phyloP scores from a whole-genome alignment of 1,140 invertebrate species.

The Papilio aristodemus region DNA sequence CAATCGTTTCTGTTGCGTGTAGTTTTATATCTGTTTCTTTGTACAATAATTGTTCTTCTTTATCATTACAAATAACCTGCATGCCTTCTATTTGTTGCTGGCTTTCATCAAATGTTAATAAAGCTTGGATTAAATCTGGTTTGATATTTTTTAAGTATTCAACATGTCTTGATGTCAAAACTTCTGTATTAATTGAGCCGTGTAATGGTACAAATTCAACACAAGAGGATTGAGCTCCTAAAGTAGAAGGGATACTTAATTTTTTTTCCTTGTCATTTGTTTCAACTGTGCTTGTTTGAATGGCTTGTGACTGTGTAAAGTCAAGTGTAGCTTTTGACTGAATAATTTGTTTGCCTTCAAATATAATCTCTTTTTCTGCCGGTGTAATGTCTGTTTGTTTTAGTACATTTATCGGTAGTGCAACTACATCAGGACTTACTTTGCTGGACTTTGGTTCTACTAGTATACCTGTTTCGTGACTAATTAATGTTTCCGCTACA shows the following conservation, averaged over 20 bases:
- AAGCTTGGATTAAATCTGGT: slow-evolving; percentile 42
- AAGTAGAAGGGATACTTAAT: slow-evolving; percentile 37
- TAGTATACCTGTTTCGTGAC: slow-evolving; percentile 50
- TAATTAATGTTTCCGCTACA: slow-evolving; percentile 57
- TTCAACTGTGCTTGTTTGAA: slow-evolving; percentile 55
- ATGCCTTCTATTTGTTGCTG: slow-evolving; percentile 51
- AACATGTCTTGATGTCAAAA: slow-evolving; percentile 46
- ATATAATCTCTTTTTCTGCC: slow-evolving; percentile 57
- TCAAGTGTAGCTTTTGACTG: slow-evolving; percentile 42
- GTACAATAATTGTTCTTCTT: slow-evolving; percentile 47
- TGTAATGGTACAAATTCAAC: slow-evolving; percentile 51
- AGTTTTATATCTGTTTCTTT: slow-evolving; percentile 36
- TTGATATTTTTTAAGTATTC: slow-evolving; percentile 41
- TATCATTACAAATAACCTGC: slow-evolving; percentile 52
- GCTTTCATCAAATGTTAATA: slow-evolving; percentile 42
- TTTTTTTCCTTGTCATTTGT: slow-evolving; percentile 58
- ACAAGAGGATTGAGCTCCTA: slow-evolving; percentile 45
- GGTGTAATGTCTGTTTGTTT: slow-evolving; percentile 61
- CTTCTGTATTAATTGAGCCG: slow-evolving; percentile 58
- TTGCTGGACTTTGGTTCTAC: slow-evolving; percentile 35
- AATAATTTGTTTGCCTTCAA: slow-evolving; percentile 40
- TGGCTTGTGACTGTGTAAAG: slow-evolving; percentile 53
- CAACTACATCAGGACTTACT: slow-evolving; percentile 47
- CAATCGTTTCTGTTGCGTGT: slow-evolving; percentile 43
- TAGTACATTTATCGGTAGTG: slow-evolving; percentile 47